Evolutionary conservation across 30 jellyfish, hydroid and myxozoan genomes (phyloP).

Genomic region (Hydractinia echinata): DNA sequence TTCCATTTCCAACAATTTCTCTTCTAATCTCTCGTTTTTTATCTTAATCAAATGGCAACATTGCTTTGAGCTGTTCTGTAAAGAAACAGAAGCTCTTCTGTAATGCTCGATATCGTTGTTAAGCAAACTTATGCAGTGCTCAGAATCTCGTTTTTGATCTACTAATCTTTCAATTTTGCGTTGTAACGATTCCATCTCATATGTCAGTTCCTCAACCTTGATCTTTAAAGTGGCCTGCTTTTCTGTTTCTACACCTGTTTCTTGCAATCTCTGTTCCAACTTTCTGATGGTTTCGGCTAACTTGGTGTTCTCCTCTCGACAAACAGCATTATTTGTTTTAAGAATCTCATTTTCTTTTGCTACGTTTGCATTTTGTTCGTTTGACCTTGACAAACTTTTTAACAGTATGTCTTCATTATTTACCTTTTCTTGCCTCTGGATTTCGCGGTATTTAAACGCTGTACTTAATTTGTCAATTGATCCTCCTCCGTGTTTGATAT

Average conservation of each 20-base stretch:
- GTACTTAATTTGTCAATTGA: too few species aligned
- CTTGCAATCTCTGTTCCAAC: neutral
- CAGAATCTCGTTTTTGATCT: neutral
- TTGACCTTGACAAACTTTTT: too few species aligned
- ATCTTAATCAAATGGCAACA: neutral
- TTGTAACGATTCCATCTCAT: neutral
- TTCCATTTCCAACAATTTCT: neutral
- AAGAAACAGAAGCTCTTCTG: neutral
- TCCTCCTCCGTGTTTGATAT: too few species aligned
- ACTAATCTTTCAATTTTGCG: neutral
- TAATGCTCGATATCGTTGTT: neutral
- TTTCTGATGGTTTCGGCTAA: neutral
- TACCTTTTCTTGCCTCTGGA: too few species aligned
- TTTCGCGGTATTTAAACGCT: too few species aligned
- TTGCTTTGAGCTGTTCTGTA: neutral
- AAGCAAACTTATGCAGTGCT: neutral
- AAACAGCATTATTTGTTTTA: neutral
- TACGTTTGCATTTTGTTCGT: too few species aligned
- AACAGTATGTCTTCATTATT: too few species aligned
- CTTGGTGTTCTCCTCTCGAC: slow-evolving; percentile 11
- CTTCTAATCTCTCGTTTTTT: neutral
- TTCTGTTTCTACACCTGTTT: neutral
- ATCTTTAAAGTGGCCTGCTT: neutral
- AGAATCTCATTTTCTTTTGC: too few species aligned
- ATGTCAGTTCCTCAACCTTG: neutral